A percentile compares a stretch with the other conserved stretches of the same genome.
These are phyloP conservation scores for Rapana venosa DNA, from an alignment of 2,888 invertebrate genomes.

Conservation along the genomic window DNA sequence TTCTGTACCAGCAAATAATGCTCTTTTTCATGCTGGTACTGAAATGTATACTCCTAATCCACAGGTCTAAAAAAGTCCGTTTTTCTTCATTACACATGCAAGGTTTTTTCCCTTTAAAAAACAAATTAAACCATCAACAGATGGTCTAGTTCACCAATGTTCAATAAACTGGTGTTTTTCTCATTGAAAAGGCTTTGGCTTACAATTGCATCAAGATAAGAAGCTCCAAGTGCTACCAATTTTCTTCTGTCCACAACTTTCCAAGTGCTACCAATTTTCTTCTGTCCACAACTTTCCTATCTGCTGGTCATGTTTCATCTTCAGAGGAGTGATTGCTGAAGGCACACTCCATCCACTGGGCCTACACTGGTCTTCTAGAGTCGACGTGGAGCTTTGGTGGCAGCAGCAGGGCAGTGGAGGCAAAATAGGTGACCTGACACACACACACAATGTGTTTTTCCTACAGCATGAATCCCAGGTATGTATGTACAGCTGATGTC, in stretches of 20 bases:
- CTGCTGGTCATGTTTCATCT: no score
- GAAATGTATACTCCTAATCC: no score
- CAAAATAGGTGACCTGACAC: background rate
- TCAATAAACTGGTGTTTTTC: no score
- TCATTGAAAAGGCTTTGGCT: no score
- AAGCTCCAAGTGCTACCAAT: background rate
- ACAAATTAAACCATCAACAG: no score
- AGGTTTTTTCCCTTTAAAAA: background rate
- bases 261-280: background rate
- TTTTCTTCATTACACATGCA: background rate
- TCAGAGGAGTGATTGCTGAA: background rate
- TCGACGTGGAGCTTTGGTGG: background rate
- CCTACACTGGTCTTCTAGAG: background rate
- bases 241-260: background rate
- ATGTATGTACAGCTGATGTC: background rate
- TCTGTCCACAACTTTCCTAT: background rate
- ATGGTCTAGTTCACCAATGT: no score
- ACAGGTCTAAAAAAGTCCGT: no score
- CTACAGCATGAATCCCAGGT: constrained; percentile 29
- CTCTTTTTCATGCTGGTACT: no score
- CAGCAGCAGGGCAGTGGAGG: background rate
- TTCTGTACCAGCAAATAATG: no score
- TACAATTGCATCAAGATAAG: no score
- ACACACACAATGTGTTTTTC: background rate
- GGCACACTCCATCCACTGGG: background rate